Percentiles rank a stretch among this genome's conserved stretches.
Evolutionary conservation across 2,797 vertebrate species (phyloP).

Genomic region (Pseudomugil tenellus): DNA sequence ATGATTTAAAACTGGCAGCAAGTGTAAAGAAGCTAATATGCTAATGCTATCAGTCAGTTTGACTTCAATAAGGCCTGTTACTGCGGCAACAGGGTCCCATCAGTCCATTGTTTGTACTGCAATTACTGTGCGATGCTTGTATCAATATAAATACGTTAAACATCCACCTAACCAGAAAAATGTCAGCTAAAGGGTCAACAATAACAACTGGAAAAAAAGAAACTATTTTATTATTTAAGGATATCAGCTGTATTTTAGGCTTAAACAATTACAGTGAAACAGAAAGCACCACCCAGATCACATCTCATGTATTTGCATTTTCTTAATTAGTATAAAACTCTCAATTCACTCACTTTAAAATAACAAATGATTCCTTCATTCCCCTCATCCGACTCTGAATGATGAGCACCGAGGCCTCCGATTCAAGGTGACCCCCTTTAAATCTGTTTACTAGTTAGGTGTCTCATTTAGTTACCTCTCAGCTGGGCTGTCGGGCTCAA

Average conservation of each 20-base stretch:
- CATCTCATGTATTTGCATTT: neutral
- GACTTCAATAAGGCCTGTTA: too few relatives aligned
- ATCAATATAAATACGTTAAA: too few relatives aligned
- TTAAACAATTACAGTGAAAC: neutral
- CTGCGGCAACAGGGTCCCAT: too few relatives aligned
- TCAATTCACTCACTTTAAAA: neutral
- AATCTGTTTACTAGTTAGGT: conserved; percentile 55
- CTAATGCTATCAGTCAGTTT: too few relatives aligned
- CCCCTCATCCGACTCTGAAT: conserved; percentile 22
- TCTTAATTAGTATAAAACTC: neutral
- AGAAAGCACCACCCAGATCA: neutral
- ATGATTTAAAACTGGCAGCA: too few relatives aligned
- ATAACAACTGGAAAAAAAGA: too few relatives aligned
- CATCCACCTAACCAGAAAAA: too few relatives aligned
- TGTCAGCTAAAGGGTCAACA: too few relatives aligned
- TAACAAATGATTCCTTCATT: neutral
- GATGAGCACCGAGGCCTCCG: conserved; percentile 43
- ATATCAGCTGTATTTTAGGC: neutral
- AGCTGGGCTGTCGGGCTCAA: conserved; percentile 96
- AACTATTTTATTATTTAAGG: too few relatives aligned
- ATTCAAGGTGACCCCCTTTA: conserved; percentile 67
- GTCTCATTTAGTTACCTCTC: conserved; percentile 87
- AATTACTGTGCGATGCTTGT: too few relatives aligned
- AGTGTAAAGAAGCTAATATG: too few relatives aligned
- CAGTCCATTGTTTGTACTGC: too few relatives aligned